Percentiles rank a stretch among this genome's conserved stretches.
Conservation (phyloP, 2,113 vertebrate species). For the Scomber scombrus region DNA sequence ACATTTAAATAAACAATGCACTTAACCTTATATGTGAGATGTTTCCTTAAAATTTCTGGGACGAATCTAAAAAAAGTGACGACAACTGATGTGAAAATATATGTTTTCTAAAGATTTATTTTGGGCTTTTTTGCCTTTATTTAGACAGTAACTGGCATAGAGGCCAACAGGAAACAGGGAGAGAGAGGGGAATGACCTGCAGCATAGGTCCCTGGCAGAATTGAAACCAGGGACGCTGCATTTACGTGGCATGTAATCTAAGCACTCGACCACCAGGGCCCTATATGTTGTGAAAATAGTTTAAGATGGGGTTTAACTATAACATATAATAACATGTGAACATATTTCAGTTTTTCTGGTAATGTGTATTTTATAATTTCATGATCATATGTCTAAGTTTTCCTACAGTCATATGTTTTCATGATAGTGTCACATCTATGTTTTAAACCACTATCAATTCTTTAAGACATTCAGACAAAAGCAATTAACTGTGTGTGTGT, state of each 20-base stretch:
- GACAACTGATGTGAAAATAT: constrained; percentile 8
- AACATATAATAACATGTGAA: background rate
- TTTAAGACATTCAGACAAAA: background rate
- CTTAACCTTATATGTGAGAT: constrained; percentile 35
- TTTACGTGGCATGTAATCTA: too few species aligned
- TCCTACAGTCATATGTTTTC: background rate
- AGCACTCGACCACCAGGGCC: too few species aligned
- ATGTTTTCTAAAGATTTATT: too few species aligned
- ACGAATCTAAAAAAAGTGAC: constrained; percentile 5
- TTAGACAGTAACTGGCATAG: too few species aligned
- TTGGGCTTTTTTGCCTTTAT: too few species aligned
- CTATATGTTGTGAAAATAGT: background rate
- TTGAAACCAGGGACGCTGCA: too few species aligned
- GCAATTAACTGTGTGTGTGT: background rate
- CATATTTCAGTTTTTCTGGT: background rate
- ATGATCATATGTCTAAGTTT: background rate
- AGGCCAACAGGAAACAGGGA: too few species aligned
- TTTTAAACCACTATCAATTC: background rate
- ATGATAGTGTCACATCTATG: background rate
- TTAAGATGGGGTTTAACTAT: constrained; percentile 11
- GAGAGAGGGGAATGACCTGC: too few species aligned
- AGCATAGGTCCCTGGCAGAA: too few species aligned
- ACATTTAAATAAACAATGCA: constrained; percentile 58
- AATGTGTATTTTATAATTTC: too few species aligned
- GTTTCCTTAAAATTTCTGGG: constrained; percentile 30